Evolutionary conservation across 2,113 vertebrate species (phyloP).

Genomic region (Oxygymnocypris stewartii): DNA sequence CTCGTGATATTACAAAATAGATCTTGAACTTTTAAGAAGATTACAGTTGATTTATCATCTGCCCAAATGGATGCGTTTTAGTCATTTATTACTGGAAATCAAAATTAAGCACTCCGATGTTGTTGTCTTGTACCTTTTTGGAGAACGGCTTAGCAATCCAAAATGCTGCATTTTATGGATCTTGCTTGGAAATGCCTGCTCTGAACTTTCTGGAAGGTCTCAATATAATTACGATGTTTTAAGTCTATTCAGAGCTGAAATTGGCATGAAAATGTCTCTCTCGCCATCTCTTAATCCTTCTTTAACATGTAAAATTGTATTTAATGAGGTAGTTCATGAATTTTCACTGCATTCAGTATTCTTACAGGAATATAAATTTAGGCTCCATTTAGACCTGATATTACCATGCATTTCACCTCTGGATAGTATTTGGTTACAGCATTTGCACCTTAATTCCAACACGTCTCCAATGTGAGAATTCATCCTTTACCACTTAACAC

Average conservation of each 20-base stretch:
- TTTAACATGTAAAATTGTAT: not conserved
- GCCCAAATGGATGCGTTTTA: slow-evolving; percentile 3
- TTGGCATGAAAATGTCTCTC: not conserved
- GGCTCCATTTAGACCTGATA: not conserved
- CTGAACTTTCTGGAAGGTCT: not conserved
- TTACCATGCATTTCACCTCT: not conserved
- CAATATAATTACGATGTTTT: not conserved
- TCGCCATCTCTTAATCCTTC: not conserved
- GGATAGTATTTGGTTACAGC: not conserved
- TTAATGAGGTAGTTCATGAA: not conserved
- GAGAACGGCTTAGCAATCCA: not conserved
- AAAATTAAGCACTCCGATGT: not conserved
- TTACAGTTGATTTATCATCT: not conserved
- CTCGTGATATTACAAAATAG: slow-evolving; percentile 13
- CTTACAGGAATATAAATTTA: not conserved
- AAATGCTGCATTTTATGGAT: not conserved
- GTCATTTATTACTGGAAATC: not conserved
- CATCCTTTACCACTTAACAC: not conserved
- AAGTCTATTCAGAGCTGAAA: slow-evolving; percentile 15
- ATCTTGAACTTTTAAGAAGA: slow-evolving; percentile 9
- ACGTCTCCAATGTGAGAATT: not conserved
- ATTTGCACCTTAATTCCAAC: not conserved
- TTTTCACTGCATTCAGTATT: not conserved
- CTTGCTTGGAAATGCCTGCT: not conserved
- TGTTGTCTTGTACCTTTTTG: not conserved